A percentile compares a stretch with the other conserved stretches of the same genome.
phyloP scores from a whole-genome alignment of 2,797 vertebrate genomes.

The Melopsittacus undulatus region DNA sequence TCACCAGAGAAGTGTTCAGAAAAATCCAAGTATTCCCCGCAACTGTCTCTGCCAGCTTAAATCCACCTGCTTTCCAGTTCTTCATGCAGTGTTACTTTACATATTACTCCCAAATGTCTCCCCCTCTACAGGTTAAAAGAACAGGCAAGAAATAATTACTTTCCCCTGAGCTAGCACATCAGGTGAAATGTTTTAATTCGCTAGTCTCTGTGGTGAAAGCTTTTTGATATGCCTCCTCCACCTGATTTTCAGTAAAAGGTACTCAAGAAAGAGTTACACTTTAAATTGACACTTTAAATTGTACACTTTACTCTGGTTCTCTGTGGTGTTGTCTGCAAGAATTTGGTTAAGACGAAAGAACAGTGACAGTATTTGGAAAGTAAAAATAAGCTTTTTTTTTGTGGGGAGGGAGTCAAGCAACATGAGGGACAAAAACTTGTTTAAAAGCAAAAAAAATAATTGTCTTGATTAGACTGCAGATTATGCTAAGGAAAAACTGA shows the following conservation, averaged over 20 bases:
- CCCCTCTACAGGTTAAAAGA: neutral
- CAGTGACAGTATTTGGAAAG: neutral
- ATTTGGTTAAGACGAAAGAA: neutral
- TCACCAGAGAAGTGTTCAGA: accelerated
- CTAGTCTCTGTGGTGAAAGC: neutral
- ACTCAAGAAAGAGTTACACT: neutral
- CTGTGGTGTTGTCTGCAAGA: neutral
- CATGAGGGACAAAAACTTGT: neutral
- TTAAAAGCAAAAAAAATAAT: neutral
- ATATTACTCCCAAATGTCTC: neutral
- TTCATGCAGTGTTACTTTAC: accelerated
- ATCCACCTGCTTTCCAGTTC: neutral
- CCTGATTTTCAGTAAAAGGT: neutral
- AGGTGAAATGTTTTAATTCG: neutral
- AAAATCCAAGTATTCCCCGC: accelerated
- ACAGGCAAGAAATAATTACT: neutral
- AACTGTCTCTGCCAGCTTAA: accelerated
- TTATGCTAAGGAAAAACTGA: neutral
- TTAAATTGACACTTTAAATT: neutral
- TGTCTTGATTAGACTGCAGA: neutral
- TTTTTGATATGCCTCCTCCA: neutral
- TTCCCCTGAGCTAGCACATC: neutral
- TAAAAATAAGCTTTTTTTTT: neutral
- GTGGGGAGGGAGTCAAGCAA: accelerated
- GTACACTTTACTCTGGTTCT: neutral